Percentiles rank a stretch among this genome's conserved stretches.
Evolutionary conservation across 1,140 invertebrate species (phyloP).

Genomic region (Aradophagus sp.): DNA sequence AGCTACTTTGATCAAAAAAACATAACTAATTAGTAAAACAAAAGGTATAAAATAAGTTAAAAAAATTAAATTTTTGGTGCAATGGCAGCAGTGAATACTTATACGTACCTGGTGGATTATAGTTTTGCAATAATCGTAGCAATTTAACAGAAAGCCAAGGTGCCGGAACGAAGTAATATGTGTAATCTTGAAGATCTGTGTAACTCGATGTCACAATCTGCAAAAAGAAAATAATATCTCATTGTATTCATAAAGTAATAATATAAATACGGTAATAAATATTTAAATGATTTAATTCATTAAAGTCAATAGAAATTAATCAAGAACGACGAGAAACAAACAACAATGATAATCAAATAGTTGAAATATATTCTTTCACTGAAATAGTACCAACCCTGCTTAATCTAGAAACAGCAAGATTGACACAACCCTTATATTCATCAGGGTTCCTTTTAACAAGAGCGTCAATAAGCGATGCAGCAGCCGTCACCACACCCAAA

Average conservation of each 20-base stretch:
- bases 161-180: conserved; percentile 99
- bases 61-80: too few relatives aligned
- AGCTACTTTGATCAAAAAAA: too few relatives aligned
- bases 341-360: too few relatives aligned
- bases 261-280: not conserved
- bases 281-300: too few relatives aligned
- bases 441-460: conserved; percentile 99
- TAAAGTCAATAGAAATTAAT: too few relatives aligned
- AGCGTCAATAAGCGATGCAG: conserved; percentile 97
- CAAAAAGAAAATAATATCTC: conserved; percentile 57
- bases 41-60: too few relatives aligned
- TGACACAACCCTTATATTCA: conserved; percentile 99
- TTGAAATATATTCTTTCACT: too few relatives aligned
- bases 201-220: conserved; percentile 98
- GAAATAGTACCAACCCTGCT: conserved; percentile 81
- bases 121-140: conserved; percentile 96
- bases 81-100: too few relatives aligned
- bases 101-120: conserved; percentile 96
- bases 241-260: not conserved
- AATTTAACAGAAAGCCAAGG: conserved; percentile 99
- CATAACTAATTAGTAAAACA: too few relatives aligned
- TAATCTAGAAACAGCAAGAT: conserved; percentile 96
- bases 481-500: conserved; percentile 99
- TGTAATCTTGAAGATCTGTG: conserved; percentile 99
- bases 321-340: too few relatives aligned